Conservation (phyloP, 2,113 vertebrate genomes). For the Tringa solitaria region DNA sequence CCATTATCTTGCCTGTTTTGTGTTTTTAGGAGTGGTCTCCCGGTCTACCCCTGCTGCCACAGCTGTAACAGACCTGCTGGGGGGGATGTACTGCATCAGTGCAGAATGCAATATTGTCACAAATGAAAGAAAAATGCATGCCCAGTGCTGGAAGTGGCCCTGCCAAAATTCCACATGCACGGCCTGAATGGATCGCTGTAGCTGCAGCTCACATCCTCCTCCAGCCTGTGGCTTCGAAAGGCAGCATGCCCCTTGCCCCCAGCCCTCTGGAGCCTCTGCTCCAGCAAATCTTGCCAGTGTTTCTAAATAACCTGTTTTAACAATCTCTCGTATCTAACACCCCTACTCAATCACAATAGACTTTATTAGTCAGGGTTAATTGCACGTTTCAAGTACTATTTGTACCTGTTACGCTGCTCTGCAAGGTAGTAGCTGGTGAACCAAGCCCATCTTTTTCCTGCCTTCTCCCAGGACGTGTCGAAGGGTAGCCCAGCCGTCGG, state of each 20-base stretch:
- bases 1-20: neutral
- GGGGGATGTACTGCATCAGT: neutral
- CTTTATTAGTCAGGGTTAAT: neutral
- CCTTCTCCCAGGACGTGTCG: neutral
- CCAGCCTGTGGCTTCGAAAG: neutral
- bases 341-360: neutral
- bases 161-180: neutral
- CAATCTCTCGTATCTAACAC: neutral
- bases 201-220: neutral
- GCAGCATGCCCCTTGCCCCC: neutral
- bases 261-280: neutral
- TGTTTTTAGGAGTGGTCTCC: neutral
- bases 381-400: neutral
- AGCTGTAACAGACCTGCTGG: neutral
- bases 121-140: neutral
- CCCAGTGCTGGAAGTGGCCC: neutral
- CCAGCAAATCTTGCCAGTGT: neutral
- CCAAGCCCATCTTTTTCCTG: neutral
- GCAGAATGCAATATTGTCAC: neutral
- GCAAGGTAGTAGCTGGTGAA: neutral
- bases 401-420: neutral
- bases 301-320: neutral
- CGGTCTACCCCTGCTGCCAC: rapidly evolving
- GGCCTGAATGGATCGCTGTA: neutral
- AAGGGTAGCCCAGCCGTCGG: neutral